Evolutionary conservation across 2,113 vertebrate species (phyloP), one percentile per base, ranked within the genome.

Genomic region (Onychostruthus taczanowskii): DNA sequence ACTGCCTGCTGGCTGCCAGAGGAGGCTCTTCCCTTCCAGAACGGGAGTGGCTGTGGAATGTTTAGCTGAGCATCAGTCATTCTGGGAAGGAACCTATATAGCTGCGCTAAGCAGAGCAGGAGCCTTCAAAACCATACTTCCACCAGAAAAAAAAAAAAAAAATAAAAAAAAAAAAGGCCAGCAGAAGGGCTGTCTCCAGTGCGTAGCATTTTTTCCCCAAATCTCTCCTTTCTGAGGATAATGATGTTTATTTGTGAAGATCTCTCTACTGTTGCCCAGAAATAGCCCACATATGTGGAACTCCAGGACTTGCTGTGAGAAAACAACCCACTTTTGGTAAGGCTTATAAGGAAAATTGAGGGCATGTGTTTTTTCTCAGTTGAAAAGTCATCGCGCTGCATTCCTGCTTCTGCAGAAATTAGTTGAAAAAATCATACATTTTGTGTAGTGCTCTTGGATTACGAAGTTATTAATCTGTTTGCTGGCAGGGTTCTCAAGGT

Each of bases 281-380:
- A 94, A 89, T 41, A 78, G 35, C 44, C 84, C 77, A 53, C 85
- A 85, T 79, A 76, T 89, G 74, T 89, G 74, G 28, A 93, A 89
- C 49, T 76, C 13, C 12, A 49, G 39, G 37, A 56, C 62, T 63
- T 84, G 50, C 27, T 88, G 24, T 86, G 43, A 94, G 23, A 90
- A 94, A 95, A 88, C 50, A 95, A 78, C 50, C 20, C 23, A 13
- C 41, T 91, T 93, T 68, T 93, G n/a, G 17, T 87, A 85, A 62
- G 41, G 10, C 49, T 94, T 79, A 37, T n/a, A 72, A 84, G 62
- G 49, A 91, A 92, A 89, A 83, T 35, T 30, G 55, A 77, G 43
- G 37, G 16, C 37, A 82, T 79, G 4, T 73, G 66, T 44, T 93
- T 87, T 86, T 92, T 56, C 39, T 88, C 67, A 70, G 43, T 66